These are phyloP conservation scores for Ceratosolen fusciceps DNA, from an alignment of 1,140 invertebrate species.

Conservation along the genomic window DNA sequence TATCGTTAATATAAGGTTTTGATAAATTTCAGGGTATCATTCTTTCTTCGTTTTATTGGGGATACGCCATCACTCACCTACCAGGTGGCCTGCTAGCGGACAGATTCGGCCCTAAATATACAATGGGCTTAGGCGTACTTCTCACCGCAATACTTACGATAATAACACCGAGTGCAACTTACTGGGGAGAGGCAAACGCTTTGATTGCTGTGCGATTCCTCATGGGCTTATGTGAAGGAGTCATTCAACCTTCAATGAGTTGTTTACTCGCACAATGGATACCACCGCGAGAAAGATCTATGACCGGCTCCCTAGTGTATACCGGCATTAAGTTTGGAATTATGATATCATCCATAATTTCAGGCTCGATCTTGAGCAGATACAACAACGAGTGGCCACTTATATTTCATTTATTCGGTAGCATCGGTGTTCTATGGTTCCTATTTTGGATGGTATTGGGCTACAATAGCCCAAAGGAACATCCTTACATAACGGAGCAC, in stretches of 20 bases:
- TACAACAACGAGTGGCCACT: constrained; percentile 77
- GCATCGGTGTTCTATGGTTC: constrained; percentile 79
- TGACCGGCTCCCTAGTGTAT: constrained; percentile 78
- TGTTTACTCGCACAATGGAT: constrained; percentile 80
- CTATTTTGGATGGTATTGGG: constrained; percentile 78
- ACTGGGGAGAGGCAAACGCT: constrained; percentile 72
- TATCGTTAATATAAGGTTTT: too few relatives aligned
- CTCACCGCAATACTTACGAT: constrained; percentile 77
- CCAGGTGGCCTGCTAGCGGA: constrained; percentile 57
- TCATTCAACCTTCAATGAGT: constrained; percentile 81
- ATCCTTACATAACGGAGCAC: constrained; percentile 83
- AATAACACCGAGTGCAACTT: constrained; percentile 75
- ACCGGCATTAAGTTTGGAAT: constrained; percentile 73
- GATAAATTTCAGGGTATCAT: constrained; percentile 68
- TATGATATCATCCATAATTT: constrained; percentile 40
- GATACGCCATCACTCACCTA: constrained; percentile 65
- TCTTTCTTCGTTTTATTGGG: constrained; percentile 73
- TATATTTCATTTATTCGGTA: constrained; percentile 86
- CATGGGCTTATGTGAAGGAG: constrained; percentile 81
- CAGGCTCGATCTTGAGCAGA: constrained; percentile 40
- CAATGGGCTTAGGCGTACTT: constrained; percentile 71
- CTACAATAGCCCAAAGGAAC: constrained; percentile 80
- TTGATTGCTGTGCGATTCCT: constrained; percentile 76
- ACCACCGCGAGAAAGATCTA: constrained; percentile 77
- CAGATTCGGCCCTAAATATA: constrained; percentile 71